A percentile compares a stretch with the other conserved stretches of the same genome.
Conservation (phyloP, 2,113 vertebrate genomes). For the Pangasianodon gigas region DNA sequence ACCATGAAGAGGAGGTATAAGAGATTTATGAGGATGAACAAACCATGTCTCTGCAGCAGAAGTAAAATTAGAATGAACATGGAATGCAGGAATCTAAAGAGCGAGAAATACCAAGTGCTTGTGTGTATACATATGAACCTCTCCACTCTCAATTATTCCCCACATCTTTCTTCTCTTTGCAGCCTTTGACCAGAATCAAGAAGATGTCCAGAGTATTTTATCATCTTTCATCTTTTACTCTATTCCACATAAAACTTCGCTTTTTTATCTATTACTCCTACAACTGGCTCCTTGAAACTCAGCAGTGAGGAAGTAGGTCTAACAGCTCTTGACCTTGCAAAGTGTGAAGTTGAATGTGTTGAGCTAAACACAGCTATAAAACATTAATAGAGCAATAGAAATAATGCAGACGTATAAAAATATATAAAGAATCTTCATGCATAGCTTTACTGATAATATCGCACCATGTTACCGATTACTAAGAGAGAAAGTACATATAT, state of each 20-base stretch:
- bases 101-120: slow-evolving; percentile 1
- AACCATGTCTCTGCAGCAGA: slow-evolving; percentile 45
- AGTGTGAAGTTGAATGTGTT: not conserved
- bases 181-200: slow-evolving; percentile 1
- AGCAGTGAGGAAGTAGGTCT: slow-evolving; percentile 1
- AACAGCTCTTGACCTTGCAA: slow-evolving; percentile 10
- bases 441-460: not conserved
- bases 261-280: slow-evolving; percentile 5
- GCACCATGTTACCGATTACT: not conserved
- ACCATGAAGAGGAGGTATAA: slow-evolving; percentile 24
- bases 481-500: not conserved
- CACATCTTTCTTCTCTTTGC: slow-evolving; percentile 11
- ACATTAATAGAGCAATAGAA: not conserved
- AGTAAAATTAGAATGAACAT: slow-evolving; percentile 41
- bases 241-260: not conserved
- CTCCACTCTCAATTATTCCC: not conserved
- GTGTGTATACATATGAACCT: slow-evolving; percentile 2
- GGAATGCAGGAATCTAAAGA: slow-evolving; percentile 5
- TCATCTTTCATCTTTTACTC: slow-evolving; percentile 24
- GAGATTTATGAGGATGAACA: slow-evolving; percentile 2
- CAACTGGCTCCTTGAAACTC: slow-evolving; percentile 10
- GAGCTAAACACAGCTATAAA: not conserved
- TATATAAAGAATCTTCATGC: not conserved
- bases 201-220: slow-evolving; percentile 17
- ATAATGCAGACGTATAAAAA: not conserved